Percentiles rank a stretch among this genome's conserved stretches.
phyloP scores from a whole-genome alignment of 2,888 invertebrate genomes.

The Drosophila emarginata region DNA sequence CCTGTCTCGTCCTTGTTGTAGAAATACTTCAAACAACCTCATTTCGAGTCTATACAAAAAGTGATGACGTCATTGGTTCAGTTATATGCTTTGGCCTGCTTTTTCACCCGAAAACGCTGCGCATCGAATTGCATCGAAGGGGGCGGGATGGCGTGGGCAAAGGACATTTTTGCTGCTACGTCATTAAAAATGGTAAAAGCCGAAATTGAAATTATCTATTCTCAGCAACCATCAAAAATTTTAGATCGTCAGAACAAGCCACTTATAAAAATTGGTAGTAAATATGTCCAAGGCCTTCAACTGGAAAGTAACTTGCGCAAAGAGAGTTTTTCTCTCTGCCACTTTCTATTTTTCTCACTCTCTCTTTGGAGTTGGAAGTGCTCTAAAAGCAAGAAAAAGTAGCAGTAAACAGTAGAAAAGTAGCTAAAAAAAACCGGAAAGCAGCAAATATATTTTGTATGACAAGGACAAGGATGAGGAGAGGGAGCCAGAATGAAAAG shows the following conservation, averaged over 20 bases:
- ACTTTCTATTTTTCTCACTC: background rate
- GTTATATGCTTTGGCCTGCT: conserved; percentile 56
- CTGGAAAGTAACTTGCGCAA: conserved; percentile 44
- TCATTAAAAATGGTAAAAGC: conserved; percentile 16
- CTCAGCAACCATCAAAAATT: conserved; percentile 41
- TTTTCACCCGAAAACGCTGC: conserved; percentile 61
- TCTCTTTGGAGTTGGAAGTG: conserved; percentile 51
- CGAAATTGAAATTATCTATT: conserved; percentile 11
- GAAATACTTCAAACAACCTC: conserved; percentile 75
- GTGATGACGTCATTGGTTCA: conserved; percentile 76
- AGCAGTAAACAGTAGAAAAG: conserved; percentile 50
- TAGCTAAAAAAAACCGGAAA: conserved; percentile 37
- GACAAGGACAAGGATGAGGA: conserved; percentile 3
- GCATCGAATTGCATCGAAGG: conserved; percentile 23
- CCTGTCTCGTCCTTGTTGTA: conserved; percentile 42
- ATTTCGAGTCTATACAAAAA: conserved; percentile 54
- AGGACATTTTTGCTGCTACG: background rate
- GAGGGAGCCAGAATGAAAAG: conserved; percentile 17
- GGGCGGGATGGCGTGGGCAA: conserved; percentile 15
- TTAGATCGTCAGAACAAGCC: conserved; percentile 19
- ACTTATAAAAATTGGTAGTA: background rate
- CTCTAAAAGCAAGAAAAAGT: conserved; percentile 47
- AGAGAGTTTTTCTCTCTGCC: conserved; percentile 7
- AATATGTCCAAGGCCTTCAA: background rate
- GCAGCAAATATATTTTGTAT: background rate